phyloP scores from a whole-genome alignment of 2,888 invertebrate species.

The Barypeithes pellucidus region DNA sequence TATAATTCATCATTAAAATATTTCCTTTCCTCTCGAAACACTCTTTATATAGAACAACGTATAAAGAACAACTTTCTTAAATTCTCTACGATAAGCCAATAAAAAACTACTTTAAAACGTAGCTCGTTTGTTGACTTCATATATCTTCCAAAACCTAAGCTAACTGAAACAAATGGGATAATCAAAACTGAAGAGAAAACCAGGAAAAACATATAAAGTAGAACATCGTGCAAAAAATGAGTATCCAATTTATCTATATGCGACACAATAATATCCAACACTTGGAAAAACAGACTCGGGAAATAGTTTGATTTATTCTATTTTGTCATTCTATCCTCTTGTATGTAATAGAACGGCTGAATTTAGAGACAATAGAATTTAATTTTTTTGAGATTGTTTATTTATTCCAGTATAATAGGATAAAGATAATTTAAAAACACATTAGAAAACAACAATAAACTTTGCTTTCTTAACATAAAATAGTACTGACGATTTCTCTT shows the following conservation, averaged over 20 bases:
- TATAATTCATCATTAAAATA: no score
- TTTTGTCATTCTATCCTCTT: slow-evolving; percentile 1
- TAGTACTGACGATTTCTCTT: no score
- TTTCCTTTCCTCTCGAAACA: no score
- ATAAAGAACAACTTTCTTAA: not conserved
- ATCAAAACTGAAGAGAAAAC: slow-evolving; percentile 30
- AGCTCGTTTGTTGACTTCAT: not conserved
- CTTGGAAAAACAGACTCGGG: slow-evolving; percentile 8
- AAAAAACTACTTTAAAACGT: not conserved
- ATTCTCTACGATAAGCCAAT: not conserved
- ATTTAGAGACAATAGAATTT: not conserved
- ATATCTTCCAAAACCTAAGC: slow-evolving; percentile 23
- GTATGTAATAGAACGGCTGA: not conserved
- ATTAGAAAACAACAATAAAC: no score
- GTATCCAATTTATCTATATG: slow-evolving; percentile 40
- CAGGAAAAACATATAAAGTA: slow-evolving; percentile 33
- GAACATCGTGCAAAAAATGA: slow-evolving; percentile 32
- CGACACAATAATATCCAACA: slow-evolving; percentile 27
- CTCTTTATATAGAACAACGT: no score
- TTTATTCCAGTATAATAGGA: no score
- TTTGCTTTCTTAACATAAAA: no score
- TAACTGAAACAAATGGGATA: slow-evolving; percentile 39
- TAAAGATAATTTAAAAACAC: no score
- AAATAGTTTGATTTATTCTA: slow-evolving; percentile 17
- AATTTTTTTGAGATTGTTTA: not conserved